Evolutionary conservation across 2,888 invertebrate species (phyloP).

Genomic region (Lucinisca nassula): DNA sequence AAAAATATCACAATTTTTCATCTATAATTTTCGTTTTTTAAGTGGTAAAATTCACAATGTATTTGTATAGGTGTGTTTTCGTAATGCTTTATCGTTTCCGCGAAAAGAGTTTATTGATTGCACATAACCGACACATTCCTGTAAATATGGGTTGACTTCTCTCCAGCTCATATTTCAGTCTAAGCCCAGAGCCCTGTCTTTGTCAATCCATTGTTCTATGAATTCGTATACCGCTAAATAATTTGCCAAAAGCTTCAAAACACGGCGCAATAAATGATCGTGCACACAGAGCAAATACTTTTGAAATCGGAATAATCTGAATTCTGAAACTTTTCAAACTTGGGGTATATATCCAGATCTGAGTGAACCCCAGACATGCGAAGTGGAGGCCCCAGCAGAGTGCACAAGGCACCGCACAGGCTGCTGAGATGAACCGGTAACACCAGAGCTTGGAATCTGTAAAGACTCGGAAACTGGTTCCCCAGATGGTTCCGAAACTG

Average conservation of each 20-base stretch:
- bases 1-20: too few species aligned
- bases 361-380: conserved; percentile 90
- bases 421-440: conserved; percentile 91
- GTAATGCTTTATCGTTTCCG: background rate
- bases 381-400: conserved; percentile 89
- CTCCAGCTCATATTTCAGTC: background rate
- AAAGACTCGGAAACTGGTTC: conserved; percentile 88
- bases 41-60: too few species aligned
- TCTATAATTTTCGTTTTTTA: too few species aligned
- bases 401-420: conserved; percentile 91
- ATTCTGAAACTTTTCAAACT: conserved; percentile 59
- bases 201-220: conserved; percentile 50
- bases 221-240: conserved; percentile 65
- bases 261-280: conserved; percentile 70
- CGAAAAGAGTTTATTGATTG: background rate
- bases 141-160: background rate
- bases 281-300: conserved; percentile 54
- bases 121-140: background rate
- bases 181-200: background rate
- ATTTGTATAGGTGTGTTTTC: too few species aligned
- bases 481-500: conserved; percentile 91
- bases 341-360: conserved; percentile 75
- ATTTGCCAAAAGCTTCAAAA: conserved; percentile 66
- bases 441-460: conserved; percentile 90
- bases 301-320: conserved; percentile 56